A percentile compares a stretch with the other conserved stretches of the same genome.
phyloP scores from a whole-genome alignment of 2,888 invertebrate genomes.

The Holacanthella duospinosa region DNA sequence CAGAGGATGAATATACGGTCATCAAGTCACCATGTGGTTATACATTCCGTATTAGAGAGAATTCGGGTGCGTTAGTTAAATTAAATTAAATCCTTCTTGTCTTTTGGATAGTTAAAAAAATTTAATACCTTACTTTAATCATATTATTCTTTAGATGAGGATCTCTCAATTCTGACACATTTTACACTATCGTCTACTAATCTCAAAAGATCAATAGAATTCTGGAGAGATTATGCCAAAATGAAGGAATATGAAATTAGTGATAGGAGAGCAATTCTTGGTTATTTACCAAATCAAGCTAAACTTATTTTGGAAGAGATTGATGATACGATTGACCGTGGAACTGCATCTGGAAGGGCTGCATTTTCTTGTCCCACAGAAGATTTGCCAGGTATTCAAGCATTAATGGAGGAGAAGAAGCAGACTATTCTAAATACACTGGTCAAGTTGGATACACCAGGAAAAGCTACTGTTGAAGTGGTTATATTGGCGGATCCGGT shows the following conservation, averaged over 20 bases:
- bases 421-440: slow-evolving; percentile 76
- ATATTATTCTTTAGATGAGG: neutral
- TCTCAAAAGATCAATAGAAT: slow-evolving; percentile 61
- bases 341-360: slow-evolving; percentile 84
- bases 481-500: slow-evolving; percentile 91
- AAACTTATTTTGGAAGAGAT: slow-evolving; percentile 65
- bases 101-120: no score
- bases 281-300: slow-evolving; percentile 61
- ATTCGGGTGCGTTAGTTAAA: neutral
- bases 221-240: slow-evolving; percentile 70
- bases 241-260: slow-evolving; percentile 57
- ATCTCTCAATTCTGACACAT: slow-evolving; percentile 43
- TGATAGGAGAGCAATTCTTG: slow-evolving; percentile 53
- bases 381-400: slow-evolving; percentile 64
- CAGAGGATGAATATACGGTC: slow-evolving; percentile 51
- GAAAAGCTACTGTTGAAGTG: slow-evolving; percentile 90
- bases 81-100: neutral
- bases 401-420: slow-evolving; percentile 57
- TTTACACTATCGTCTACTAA: slow-evolving; percentile 69
- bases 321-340: slow-evolving; percentile 67
- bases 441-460: slow-evolving; percentile 89
- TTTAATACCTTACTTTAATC: neutral
- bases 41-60: slow-evolving; percentile 39
- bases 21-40: slow-evolving; percentile 86
- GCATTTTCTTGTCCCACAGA: slow-evolving; percentile 80